These are phyloP conservation scores for Nannospalax galili DNA, from an alignment of 2,113 vertebrate species.

Conservation along the genomic window DNA sequence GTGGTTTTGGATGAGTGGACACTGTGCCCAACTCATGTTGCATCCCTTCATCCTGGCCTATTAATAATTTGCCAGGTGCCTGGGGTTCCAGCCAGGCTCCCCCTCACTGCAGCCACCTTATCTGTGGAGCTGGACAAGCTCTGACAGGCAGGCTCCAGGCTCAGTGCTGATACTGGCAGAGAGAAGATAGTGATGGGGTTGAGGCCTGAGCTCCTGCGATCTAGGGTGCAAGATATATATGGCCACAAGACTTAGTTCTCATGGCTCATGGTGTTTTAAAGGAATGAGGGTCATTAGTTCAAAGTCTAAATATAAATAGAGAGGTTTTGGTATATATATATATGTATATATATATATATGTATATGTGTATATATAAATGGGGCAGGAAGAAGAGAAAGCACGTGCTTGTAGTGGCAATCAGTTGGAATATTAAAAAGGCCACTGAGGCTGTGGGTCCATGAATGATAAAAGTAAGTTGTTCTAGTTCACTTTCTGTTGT, in stretches of 20 bases:
- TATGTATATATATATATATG: too few relatives aligned
- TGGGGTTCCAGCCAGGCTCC: not conserved
- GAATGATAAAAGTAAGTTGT: not conserved
- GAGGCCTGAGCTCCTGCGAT: not conserved
- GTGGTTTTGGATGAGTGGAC: conserved; percentile 21
- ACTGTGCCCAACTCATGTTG: not conserved
- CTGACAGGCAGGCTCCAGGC: conserved; percentile 20
- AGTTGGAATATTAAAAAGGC: not conserved
- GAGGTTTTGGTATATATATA: too few relatives aligned
- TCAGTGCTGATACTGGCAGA: not conserved
- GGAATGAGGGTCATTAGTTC: not conserved
- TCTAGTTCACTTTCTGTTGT: not conserved
- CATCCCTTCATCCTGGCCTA: conserved; percentile 5
- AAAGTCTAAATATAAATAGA: conserved; percentile 22
- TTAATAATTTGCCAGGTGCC: conserved; percentile 24
- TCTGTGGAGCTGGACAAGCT: not conserved
- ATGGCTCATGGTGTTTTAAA: not conserved
- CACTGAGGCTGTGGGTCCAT: not conserved
- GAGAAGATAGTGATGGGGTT: not conserved
- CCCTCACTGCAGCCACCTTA: not conserved
- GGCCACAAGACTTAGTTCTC: not conserved
- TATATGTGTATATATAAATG: too few relatives aligned
- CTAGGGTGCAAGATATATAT: not conserved
- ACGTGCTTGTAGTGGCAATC: not conserved
- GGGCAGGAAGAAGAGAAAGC: not conserved